Evolutionary conservation across 2,888 invertebrate genomes (phyloP).

Genomic region (Caenorhabditis sp.): DNA sequence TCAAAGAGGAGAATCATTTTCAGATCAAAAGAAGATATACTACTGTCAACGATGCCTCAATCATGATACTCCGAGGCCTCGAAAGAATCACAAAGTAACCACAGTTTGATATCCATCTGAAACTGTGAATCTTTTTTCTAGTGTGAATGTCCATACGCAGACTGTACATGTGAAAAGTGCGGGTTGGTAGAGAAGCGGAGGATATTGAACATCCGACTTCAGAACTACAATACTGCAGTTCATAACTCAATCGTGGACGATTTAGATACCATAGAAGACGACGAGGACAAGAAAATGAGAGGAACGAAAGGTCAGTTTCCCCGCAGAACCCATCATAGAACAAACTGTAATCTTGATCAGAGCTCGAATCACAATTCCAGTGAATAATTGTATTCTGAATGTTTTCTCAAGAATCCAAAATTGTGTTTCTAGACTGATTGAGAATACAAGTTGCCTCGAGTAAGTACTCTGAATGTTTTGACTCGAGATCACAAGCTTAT

Average conservation of each 20-base stretch:
- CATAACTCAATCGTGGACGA: constrained; percentile 55
- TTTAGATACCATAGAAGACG: constrained; percentile 51
- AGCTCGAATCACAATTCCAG: neutral
- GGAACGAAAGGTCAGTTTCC: constrained; percentile 72
- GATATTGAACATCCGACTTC: constrained; percentile 75
- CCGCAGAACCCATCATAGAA: constrained; percentile 8
- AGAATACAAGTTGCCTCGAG: constrained; percentile 13
- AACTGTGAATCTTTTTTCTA: constrained; percentile 27
- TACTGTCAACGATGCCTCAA: constrained; percentile 82
- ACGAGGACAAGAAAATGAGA: constrained; percentile 66
- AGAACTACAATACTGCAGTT: constrained; percentile 63
- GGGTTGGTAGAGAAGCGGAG: constrained; percentile 76
- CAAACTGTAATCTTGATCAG: constrained; percentile 1
- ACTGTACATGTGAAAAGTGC: constrained; percentile 76
- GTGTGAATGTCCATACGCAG: constrained; percentile 77
- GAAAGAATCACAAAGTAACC: constrained; percentile 81
- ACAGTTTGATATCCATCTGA: neutral
- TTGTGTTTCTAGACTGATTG: constrained; percentile 38
- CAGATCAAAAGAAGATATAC: constrained; percentile 78
- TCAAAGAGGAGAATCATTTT: neutral
- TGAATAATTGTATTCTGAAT: constrained; percentile 30
- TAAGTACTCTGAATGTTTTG: neutral
- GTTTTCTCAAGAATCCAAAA: constrained; percentile 12
- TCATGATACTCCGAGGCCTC: constrained; percentile 76
- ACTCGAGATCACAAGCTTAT: constrained; percentile 17